These are phyloP conservation scores for Xestoiulus laeticollis DNA, from an alignment of 2,888 invertebrate genomes.

Conservation along the genomic window DNA sequence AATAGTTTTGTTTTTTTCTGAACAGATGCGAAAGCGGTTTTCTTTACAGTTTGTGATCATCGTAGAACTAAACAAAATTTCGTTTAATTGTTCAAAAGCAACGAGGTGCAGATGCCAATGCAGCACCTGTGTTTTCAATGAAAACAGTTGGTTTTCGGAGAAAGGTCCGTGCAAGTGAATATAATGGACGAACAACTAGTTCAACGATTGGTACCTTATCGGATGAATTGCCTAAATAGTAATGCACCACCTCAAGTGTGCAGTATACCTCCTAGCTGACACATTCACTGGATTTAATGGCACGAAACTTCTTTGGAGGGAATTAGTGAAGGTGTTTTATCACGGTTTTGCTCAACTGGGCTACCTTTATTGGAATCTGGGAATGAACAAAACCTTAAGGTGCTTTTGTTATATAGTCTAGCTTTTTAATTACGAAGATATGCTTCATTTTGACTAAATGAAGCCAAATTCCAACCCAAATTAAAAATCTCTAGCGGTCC, in stretches of 20 bases:
- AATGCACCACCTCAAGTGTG: constrained; percentile 47
- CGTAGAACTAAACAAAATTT: neutral
- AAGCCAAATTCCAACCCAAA: too few species aligned
- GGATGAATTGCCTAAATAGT: constrained; percentile 43
- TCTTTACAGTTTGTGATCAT: constrained; percentile 30
- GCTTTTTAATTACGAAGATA: neutral
- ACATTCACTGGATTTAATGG: neutral
- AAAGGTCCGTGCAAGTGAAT: neutral
- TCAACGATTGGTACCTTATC: constrained; percentile 46
- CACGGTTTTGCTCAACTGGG: neutral
- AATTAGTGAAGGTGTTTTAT: constrained; percentile 16
- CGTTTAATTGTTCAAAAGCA: neutral
- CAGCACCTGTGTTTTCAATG: constrained; percentile 34
- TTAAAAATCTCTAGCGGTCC: too few species aligned
- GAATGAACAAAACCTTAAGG: neutral
- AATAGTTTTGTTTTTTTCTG: neutral
- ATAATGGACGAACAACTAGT: constrained; percentile 11
- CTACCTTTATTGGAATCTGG: neutral
- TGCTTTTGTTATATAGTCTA: neutral
- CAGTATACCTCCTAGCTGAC: constrained; percentile 43
- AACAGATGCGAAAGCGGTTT: constrained; percentile 38
- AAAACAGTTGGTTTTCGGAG: constrained; percentile 1
- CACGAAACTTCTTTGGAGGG: neutral
- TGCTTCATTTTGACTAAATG: neutral
- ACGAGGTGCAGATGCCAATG: constrained; percentile 41